Conservation (phyloP, 92 coral and sea anemone species). For the Epizoanthus stellaris region DNA sequence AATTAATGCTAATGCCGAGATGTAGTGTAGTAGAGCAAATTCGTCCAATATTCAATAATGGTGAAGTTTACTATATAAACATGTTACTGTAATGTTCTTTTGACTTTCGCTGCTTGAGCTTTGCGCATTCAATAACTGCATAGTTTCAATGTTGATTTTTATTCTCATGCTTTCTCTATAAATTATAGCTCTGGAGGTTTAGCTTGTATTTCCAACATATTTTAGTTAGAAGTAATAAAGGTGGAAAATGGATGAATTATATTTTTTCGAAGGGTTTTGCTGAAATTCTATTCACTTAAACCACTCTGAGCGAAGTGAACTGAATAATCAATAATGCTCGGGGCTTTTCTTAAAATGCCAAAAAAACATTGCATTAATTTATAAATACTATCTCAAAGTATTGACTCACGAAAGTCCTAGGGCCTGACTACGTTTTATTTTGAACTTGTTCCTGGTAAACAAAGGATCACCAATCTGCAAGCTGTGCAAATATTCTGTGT, state of each 20-base stretch:
- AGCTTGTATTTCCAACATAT: too few species aligned
- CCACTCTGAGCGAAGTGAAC: too few species aligned
- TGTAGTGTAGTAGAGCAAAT: too few species aligned
- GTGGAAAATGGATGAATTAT: too few species aligned
- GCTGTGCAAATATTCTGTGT: neutral
- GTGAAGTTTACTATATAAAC: too few species aligned
- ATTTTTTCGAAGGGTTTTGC: neutral
- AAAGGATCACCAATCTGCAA: neutral
- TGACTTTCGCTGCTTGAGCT: neutral
- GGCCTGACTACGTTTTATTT: neutral
- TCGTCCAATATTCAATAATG: neutral
- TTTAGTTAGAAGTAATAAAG: too few species aligned
- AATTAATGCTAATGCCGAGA: too few species aligned
- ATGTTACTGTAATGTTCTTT: neutral
- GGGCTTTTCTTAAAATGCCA: too few species aligned
- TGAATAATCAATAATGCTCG: too few species aligned
- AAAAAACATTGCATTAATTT: neutral
- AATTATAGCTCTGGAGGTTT: neutral
- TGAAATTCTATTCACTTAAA: neutral
- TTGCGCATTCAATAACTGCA: slow-evolving; percentile 10
- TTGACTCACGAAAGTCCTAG: neutral
- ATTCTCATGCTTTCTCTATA: neutral
- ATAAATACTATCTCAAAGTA: neutral
- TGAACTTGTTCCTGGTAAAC: neutral
- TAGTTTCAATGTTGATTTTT: neutral